Base-by-base conservation (phyloP, 2,113 vertebrate species). In the Eretmochelys imbricata region DNA sequence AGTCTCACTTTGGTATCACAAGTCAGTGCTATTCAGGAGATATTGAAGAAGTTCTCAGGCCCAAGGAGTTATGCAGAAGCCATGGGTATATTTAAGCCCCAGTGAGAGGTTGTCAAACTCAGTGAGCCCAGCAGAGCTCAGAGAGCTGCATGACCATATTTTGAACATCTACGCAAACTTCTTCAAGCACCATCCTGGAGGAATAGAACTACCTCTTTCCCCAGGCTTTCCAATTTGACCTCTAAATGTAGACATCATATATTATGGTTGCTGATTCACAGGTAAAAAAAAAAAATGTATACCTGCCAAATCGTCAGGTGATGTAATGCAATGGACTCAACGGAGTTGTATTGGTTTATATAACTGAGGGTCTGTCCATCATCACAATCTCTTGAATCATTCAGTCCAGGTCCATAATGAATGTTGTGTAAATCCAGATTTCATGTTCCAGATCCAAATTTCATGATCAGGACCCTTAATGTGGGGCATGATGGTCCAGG, bases 141-240 rank as follows among this genome's bases (percentile, higher is more conserved):
- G 8, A 54, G 8, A 3, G 8, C 88, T 69, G 84, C 48, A 1
- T 54, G 22, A n/a, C 14, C 1, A 42, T 50, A 54, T 82, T 86
- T 89, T 88, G 92, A 1, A 13, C 2, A 49, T 19, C 1, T 53
- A 0, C 1, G 3, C 19, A 29, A 42, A 91, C 83, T n/a, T 72
- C 12, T 78, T 0, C 1, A 82, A 5, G 6, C 42, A 1, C 42
- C 0, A 0, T 46, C 1, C 20, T 88, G 81, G 50, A 89, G 69
- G 80, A 79, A 1, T 29, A 81, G 5, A 81, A 2, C n/a, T n/a
- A 69, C 65, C 65, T 19, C 62, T 65, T 65, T 65, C 62, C 62
- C 16, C 31, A 65, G 16, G 31, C 16, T 17, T 27, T 7, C 2
- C 0, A 76, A 83, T 78, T 76, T 69, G 5, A 6, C 24, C 9